phyloP scores from a whole-genome alignment of 1,140 invertebrate genomes.

The Parapsyche elsis region DNA sequence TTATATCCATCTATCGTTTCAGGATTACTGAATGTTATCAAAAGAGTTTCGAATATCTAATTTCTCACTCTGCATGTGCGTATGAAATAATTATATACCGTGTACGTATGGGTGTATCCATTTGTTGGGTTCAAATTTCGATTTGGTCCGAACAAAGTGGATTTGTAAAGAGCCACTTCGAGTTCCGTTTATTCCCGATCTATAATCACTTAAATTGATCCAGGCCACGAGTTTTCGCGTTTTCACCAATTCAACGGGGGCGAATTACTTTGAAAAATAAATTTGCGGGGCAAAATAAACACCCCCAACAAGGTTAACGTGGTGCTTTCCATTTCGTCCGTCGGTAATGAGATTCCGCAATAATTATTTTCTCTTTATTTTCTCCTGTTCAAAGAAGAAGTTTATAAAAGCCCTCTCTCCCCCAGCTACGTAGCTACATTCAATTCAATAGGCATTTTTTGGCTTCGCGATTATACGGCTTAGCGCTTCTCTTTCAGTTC shows the following conservation, averaged over 20 bases:
- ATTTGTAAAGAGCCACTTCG: slow-evolving; percentile 10
- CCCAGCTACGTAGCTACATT: slow-evolving; percentile 9
- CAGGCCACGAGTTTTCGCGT: background rate
- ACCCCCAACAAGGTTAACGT: slow-evolving; percentile 24
- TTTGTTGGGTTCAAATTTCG: background rate
- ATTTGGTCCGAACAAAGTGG: background rate
- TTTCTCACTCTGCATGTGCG: too few relatives aligned
- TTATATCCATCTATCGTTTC: too few relatives aligned
- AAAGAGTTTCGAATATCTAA: too few relatives aligned
- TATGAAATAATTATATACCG: background rate
- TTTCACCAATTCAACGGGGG: background rate
- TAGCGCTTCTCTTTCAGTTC: slow-evolving; percentile 37
- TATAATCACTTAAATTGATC: slow-evolving; percentile 11
- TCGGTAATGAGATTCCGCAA: slow-evolving; percentile 46
- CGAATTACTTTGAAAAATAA: slow-evolving; percentile 32
- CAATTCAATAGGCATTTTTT: slow-evolving; percentile 46
- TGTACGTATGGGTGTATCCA: background rate
- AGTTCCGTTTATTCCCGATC: background rate
- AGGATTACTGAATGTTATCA: too few relatives aligned
- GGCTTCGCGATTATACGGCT: slow-evolving; percentile 42
- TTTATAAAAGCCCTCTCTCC: slow-evolving; percentile 37
- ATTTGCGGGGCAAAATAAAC: slow-evolving; percentile 32
- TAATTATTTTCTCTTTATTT: slow-evolving; percentile 49
- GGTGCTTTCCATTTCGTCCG: background rate
- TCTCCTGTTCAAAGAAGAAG: slow-evolving; percentile 41